Evolutionary conservation across 1,140 invertebrate genomes (phyloP).

Genomic region (Drosophila sp.): DNA sequence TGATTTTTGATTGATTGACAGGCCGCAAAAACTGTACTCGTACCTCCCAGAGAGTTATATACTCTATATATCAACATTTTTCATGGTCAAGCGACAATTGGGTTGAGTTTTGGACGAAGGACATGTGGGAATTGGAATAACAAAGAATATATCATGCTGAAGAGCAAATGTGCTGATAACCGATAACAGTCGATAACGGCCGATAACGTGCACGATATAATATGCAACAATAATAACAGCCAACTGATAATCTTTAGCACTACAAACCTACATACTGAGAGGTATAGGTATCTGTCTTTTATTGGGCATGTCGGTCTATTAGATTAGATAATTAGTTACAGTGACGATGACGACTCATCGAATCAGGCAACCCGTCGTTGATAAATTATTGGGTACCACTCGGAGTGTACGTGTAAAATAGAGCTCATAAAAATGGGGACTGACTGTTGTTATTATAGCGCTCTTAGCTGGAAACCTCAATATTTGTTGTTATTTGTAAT

Average conservation of each 20-base stretch:
- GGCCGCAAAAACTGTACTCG: background rate
- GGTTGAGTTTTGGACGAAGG: conserved; percentile 19
- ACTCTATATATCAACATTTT: too few species aligned
- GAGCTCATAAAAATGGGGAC: background rate
- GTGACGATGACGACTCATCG: conserved; percentile 33
- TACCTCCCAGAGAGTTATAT: background rate
- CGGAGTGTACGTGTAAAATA: conserved; percentile 24
- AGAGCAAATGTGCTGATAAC: conserved; percentile 46
- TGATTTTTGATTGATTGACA: conserved; percentile 48
- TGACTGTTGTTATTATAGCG: conserved; percentile 1
- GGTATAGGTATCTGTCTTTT: background rate
- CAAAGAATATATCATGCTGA: background rate
- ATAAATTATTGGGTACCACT: conserved; percentile 15
- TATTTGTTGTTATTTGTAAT: conserved; percentile 12
- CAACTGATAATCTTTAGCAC: conserved; percentile 18
- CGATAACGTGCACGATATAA: conserved; percentile 39
- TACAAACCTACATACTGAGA: conserved; percentile 10
- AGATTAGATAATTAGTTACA: conserved; percentile 45
- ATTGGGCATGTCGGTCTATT: conserved; percentile 28
- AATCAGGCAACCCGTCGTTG: conserved; percentile 27
- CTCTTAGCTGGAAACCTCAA: background rate
- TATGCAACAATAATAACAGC: conserved; percentile 34
- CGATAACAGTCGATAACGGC: conserved; percentile 44
- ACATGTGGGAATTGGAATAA: conserved; percentile 6
- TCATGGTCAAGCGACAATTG: conserved; percentile 20